Percentiles rank a stretch among this genome's conserved stretches.
Conservation (phyloP, 2,113 vertebrate genomes). For the Myrmecobius fasciatus region DNA sequence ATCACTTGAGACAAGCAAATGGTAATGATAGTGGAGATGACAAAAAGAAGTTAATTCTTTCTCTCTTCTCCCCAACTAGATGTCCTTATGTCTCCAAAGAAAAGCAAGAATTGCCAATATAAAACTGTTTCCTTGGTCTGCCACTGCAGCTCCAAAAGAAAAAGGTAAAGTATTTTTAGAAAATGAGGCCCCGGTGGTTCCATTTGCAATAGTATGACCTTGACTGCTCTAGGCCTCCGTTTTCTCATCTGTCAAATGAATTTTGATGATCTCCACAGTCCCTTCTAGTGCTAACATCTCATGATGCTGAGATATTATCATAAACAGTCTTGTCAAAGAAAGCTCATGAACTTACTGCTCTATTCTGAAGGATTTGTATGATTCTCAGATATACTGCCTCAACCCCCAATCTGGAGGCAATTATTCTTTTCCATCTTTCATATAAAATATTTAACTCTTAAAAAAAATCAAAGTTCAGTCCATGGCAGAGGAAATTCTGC, state of each 20-base stretch:
- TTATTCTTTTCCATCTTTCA: background rate
- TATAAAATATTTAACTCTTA: background rate
- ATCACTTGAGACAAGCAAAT: background rate
- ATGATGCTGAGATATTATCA: background rate
- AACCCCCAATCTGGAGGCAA: background rate
- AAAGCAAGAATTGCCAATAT: background rate
- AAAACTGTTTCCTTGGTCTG: background rate
- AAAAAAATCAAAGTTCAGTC: background rate
- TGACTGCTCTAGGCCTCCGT: background rate
- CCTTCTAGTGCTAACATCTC: background rate
- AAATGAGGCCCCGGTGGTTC: background rate
- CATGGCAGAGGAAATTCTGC: background rate
- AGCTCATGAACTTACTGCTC: background rate
- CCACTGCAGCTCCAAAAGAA: background rate
- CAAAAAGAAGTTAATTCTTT: slow-evolving; percentile 6
- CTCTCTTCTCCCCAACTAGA: background rate
- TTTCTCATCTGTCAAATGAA: background rate
- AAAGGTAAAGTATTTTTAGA: background rate
- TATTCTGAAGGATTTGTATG: background rate
- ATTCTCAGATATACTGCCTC: background rate
- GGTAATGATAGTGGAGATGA: background rate
- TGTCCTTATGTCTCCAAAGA: background rate
- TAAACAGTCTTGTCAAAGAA: background rate
- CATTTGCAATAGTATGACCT: background rate
- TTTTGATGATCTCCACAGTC: background rate